These are phyloP conservation scores for Eriocheir sinensis DNA, from an alignment of 1,140 invertebrate genomes.

Conservation along the genomic window DNA sequence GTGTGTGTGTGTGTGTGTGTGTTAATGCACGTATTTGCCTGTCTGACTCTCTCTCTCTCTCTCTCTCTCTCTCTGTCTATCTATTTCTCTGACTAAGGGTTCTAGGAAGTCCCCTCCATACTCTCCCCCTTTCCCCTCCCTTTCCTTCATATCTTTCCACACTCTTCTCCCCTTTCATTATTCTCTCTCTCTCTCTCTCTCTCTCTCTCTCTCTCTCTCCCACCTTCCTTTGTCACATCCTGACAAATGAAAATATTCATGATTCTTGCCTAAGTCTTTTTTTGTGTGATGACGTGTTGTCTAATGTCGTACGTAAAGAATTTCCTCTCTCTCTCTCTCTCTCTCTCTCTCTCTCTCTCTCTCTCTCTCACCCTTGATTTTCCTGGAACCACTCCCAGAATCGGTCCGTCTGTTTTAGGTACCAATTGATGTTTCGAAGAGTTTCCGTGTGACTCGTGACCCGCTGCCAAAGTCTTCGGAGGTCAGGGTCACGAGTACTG, in stretches of 20 bases:
- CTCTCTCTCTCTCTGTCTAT: background rate
- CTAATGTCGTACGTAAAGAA: no score
- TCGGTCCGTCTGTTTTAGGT: background rate
- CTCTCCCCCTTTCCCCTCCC: no score
- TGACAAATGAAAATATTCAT: no score
- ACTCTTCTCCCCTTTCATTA: background rate
- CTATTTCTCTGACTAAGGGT: background rate
- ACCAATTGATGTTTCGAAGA: background rate
- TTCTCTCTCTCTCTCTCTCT: background rate
- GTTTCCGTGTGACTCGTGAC: background rate
- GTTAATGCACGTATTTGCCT: no score
- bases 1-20: no score
- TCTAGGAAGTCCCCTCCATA: background rate
- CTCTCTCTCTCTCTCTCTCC: no score
- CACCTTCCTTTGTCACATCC: no score
- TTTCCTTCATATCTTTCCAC: background rate
- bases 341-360: background rate
- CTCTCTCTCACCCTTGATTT: background rate
- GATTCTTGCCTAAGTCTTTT: no score
- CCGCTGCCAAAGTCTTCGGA: background rate
- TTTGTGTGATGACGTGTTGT: no score
- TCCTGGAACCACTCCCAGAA: background rate
- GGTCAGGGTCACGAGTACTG: background rate
- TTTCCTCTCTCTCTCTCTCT: no score
- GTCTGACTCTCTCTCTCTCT: background rate